Percentiles rank a stretch among this genome's conserved stretches.
Conservation (phyloP, 1,140 invertebrate species). For the Helicoverpa zea region DNA sequence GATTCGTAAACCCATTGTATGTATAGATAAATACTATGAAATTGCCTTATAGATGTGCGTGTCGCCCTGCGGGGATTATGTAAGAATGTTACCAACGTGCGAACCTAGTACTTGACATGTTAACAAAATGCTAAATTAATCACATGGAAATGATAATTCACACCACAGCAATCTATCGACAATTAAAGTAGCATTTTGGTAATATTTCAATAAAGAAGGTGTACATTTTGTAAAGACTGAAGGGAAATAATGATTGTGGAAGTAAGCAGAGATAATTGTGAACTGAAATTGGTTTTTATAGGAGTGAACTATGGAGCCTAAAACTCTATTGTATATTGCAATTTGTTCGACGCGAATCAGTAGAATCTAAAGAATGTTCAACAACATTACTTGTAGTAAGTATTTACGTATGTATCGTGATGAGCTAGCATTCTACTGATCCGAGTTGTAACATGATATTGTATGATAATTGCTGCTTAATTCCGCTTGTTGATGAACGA, state of each 20-base stretch:
- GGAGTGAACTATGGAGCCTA: conserved; percentile 46
- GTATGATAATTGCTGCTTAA: conserved; percentile 40
- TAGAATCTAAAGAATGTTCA: not conserved
- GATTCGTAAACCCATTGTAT: conserved; percentile 52
- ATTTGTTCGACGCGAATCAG: conserved; percentile 28
- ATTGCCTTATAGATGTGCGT: conserved; percentile 73
- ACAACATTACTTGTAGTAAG: not conserved
- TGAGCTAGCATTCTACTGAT: conserved; percentile 15
- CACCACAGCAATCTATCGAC: not conserved
- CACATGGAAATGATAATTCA: not conserved
- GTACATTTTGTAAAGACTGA: conserved; percentile 75
- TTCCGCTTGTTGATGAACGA: conserved; percentile 42
- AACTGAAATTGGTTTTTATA: conserved; percentile 64
- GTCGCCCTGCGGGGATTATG: conserved; percentile 38
- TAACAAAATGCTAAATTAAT: conserved; percentile 18
- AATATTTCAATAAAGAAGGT: conserved; percentile 25
- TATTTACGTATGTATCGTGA: not conserved
- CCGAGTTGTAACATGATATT: conserved; percentile 31
- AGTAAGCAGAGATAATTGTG: conserved; percentile 49
- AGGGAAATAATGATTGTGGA: conserved; percentile 54
- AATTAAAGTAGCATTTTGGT: conserved; percentile 12
- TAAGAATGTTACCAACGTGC: conserved; percentile 52
- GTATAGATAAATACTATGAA: conserved; percentile 64
- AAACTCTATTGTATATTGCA: conserved; percentile 49
- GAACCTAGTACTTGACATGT: conserved; percentile 32